Conservation (phyloP, 2,888 invertebrate species). For the Agrochola lychnidis region DNA sequence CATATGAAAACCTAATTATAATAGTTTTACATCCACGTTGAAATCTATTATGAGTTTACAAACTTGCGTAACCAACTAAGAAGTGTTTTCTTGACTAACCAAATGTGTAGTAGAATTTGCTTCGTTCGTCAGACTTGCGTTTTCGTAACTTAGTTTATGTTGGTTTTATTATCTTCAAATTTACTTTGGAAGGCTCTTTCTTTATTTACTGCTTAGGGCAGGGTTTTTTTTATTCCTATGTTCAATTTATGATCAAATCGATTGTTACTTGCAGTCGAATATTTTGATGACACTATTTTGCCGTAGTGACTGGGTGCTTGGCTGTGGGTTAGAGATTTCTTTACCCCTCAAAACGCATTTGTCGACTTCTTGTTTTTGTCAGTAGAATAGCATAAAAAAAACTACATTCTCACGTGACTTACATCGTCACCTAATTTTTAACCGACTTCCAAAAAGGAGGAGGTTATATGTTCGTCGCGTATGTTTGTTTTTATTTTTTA, state of each 20-base stretch:
- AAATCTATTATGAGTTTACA: slow-evolving; percentile 61
- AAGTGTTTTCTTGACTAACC: slow-evolving; percentile 36
- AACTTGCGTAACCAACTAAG: slow-evolving; percentile 42
- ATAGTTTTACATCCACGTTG: slow-evolving; percentile 53
- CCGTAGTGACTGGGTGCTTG: background rate
- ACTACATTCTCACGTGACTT: background rate
- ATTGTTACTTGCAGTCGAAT: slow-evolving; percentile 16
- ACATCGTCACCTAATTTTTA: background rate
- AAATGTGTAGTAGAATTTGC: slow-evolving; percentile 48
- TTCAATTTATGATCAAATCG: slow-evolving; percentile 25
- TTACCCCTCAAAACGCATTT: background rate
- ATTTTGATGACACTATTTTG: slow-evolving; percentile 5
- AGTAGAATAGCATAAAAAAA: background rate
- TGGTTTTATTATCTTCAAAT: slow-evolving; percentile 54
- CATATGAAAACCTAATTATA: slow-evolving; percentile 60
- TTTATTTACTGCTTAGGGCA: slow-evolving; percentile 40
- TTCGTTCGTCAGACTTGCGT: slow-evolving; percentile 44
- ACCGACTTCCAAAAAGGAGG: too few relatives aligned
- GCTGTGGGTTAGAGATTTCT: background rate
- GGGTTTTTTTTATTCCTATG: slow-evolving; percentile 23
- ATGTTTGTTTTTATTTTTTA: too few relatives aligned
- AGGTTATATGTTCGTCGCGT: too few relatives aligned
- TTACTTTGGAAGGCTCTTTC: slow-evolving; percentile 30
- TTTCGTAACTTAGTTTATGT: slow-evolving; percentile 50
- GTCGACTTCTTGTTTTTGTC: background rate